Evolutionary conservation across 2,888 invertebrate genomes (phyloP).

Genomic region (Apoda limacodes): DNA sequence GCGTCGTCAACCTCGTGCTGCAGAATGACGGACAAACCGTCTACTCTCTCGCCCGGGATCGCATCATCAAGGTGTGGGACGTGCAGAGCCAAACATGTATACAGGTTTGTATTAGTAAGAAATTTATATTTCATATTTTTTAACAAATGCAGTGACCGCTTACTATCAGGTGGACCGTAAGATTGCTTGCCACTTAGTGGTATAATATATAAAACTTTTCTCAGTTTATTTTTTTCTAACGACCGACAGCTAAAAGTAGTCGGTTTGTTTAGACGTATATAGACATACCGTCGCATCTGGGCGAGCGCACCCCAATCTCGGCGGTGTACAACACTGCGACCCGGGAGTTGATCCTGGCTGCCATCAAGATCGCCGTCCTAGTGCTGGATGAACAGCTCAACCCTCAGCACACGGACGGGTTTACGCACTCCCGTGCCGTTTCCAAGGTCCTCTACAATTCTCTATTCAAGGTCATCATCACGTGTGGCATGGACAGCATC

Average conservation of each 20-base stretch:
- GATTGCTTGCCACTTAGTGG: no score
- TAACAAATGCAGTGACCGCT: no score
- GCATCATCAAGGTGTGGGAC: slow-evolving; percentile 82
- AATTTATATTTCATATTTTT: no score
- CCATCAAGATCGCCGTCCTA: slow-evolving; percentile 73
- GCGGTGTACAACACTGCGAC: slow-evolving; percentile 75
- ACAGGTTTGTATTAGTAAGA: no score
- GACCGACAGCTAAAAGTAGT: neutral
- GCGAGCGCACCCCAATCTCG: slow-evolving; percentile 70
- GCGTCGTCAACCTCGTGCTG: slow-evolving; percentile 74
- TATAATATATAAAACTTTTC: no score
- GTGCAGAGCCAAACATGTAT: slow-evolving; percentile 73
- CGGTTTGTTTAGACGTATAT: slow-evolving; percentile 68
- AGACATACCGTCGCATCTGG: slow-evolving; percentile 71
- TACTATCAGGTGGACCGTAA: no score
- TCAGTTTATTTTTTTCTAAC: no score
- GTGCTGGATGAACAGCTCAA: slow-evolving; percentile 75
- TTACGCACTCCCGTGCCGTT: slow-evolving; percentile 76
- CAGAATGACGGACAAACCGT: slow-evolving; percentile 75
- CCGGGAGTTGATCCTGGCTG: slow-evolving; percentile 75
- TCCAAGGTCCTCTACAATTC: slow-evolving; percentile 82
- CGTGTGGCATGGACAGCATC: slow-evolving; percentile 82
- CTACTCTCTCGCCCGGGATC: slow-evolving; percentile 79
- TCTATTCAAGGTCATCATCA: slow-evolving; percentile 79
- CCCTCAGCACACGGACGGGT: slow-evolving; percentile 78